Evolutionary conservation across 2,113 vertebrate species (phyloP), one percentile per base, ranked within the genome.

Genomic region (Notothenia rossii): DNA sequence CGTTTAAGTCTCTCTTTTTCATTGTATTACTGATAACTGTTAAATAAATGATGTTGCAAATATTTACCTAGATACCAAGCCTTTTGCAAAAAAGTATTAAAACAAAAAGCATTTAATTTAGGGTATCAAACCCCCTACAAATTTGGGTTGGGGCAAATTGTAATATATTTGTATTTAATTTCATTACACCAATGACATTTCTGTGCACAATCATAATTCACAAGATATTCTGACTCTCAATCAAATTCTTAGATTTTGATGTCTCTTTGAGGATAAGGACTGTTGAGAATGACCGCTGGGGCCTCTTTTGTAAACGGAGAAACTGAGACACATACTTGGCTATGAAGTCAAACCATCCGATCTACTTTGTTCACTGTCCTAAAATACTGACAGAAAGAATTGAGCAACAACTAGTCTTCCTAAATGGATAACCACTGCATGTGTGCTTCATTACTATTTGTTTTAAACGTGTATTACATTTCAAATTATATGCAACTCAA

Each of bases 281-380:
- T 1, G 45, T 64, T 45, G 43, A 58, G n/a, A 48, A 17, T 69
- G 59, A 63, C 54, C 48, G 17, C 33, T 17, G 10, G 29, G 70
- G 51, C 59, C 50, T 56, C n/a, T 10, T 77, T 20, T 67, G 68
- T 69, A 69, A 73, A 46, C 17, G 46, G 54, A 71, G 77, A 68
- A 73, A 73, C 56, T 64, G 51, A 22, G 56, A 55, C 40, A 76
- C 62, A 66, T 17, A 5, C 50, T 36, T 69, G 20, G 36, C 2
- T 11, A 29, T 78, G 43, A 53, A 64, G 75, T 83, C 70, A 50
- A 50, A 46, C 20, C 58, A 64, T 18, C 50, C 36, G 17, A 84
- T 46, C 25, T 36, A 3, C 61, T 25, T 22, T 58, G 73, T 75
- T 59, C 46, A 64, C 70, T 12, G 22, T 62, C 43, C 50, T 17